These are phyloP conservation scores for Anguilla marmorata DNA, from an alignment of 2,797 vertebrate species.

Conservation along the genomic window DNA sequence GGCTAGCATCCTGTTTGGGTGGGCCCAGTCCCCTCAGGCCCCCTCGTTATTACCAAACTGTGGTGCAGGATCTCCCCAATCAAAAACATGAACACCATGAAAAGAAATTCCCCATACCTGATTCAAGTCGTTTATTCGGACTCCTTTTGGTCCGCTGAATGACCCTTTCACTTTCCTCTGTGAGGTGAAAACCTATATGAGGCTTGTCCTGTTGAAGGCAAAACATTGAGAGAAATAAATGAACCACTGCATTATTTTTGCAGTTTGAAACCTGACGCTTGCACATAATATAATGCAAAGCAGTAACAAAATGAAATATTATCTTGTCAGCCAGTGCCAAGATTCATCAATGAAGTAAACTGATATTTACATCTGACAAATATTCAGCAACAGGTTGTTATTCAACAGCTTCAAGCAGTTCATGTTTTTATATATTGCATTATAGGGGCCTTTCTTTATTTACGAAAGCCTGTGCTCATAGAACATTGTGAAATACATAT, in stretches of 20 bases:
- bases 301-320: not conserved
- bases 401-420: not conserved
- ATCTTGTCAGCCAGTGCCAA: not conserved
- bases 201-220: constrained; percentile 68
- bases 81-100: not conserved
- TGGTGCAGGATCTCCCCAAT: not conserved
- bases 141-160: constrained; percentile 78
- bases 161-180: constrained; percentile 63
- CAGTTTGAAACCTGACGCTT: not conserved
- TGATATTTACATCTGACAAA: not conserved
- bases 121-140: constrained; percentile 63
- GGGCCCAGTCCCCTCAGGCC: too few relatives aligned
- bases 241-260: not conserved
- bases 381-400: not conserved
- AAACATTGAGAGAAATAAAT: constrained; percentile 16
- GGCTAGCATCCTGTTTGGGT: too few relatives aligned
- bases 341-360: not conserved
- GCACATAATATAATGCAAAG: not conserved
- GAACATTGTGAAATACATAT: not conserved
- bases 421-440: not conserved
- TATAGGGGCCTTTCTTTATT: not conserved
- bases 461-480: constrained; percentile 15
- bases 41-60: not conserved
- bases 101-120: constrained; percentile 31
- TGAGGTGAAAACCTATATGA: constrained; percentile 63